Evolutionary conservation across 2,797 vertebrate genomes (phyloP).

Genomic region (Xiphophorus birchmanni): DNA sequence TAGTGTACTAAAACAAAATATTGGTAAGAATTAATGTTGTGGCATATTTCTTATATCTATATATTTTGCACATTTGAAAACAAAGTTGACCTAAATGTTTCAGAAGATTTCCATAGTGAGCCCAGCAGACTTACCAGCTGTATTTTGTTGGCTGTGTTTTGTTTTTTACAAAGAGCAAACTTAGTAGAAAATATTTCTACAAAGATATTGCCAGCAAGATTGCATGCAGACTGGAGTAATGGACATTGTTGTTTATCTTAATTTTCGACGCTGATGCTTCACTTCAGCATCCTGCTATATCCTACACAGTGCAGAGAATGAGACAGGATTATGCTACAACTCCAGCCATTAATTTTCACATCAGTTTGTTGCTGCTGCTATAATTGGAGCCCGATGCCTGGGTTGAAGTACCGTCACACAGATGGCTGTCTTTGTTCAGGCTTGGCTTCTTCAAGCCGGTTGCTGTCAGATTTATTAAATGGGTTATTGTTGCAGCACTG

Average conservation of each 20-base stretch:
- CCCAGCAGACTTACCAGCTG: slow-evolving; percentile 3
- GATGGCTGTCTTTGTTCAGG: slow-evolving; percentile 7
- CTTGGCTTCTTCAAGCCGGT: neutral
- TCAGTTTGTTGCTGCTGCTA: neutral
- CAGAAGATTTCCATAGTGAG: neutral
- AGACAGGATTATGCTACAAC: slow-evolving; percentile 31
- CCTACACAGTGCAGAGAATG: slow-evolving; percentile 17
- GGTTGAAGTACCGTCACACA: neutral
- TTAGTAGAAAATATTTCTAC: slow-evolving; percentile 47
- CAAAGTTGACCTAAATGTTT: neutral
- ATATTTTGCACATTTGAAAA: neutral
- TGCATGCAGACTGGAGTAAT: neutral
- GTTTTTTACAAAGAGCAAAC: slow-evolving; percentile 26
- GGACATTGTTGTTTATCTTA: slow-evolving; percentile 36
- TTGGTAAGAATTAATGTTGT: neutral
- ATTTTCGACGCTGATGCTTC: slow-evolving; percentile 43
- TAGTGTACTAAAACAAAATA: neutral
- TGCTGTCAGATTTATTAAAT: slow-evolving; percentile 2
- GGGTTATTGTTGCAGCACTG: neutral
- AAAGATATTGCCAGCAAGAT: slow-evolving; percentile 32
- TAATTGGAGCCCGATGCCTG: neutral
- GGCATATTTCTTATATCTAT: no score
- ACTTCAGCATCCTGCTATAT: slow-evolving; percentile 45
- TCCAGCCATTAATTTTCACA: slow-evolving; percentile 5
- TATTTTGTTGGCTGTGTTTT: neutral